phyloP scores from a whole-genome alignment of 1,140 invertebrate genomes.

The Trachymyrmex cornetzi region DNA sequence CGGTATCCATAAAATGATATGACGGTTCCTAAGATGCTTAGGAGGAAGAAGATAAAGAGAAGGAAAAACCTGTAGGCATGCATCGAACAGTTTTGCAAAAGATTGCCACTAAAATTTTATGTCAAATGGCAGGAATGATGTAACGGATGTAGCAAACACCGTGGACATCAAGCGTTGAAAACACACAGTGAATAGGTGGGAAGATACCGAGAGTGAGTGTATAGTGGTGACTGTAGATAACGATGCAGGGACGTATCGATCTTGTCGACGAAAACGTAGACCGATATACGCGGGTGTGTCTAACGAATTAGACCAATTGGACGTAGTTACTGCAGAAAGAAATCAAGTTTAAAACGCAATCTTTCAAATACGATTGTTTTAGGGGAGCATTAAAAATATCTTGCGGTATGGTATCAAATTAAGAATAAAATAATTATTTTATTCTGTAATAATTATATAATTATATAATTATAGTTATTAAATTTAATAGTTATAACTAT shows the following conservation, averaged over 20 bases:
- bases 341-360: background rate
- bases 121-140: background rate
- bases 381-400: background rate
- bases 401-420: background rate
- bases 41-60: background rate
- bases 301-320: conserved; percentile 64
- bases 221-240: conserved; percentile 43
- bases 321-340: background rate
- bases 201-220: conserved; percentile 32
- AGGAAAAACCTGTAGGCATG: background rate
- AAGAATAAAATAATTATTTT: background rate
- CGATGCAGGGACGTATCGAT: conserved; percentile 70
- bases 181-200: conserved; percentile 31
- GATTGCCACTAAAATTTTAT: background rate
- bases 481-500: background rate
- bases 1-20: conserved; percentile 58
- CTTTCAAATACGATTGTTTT: background rate
- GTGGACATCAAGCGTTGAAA: background rate
- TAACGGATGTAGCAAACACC: conserved; percentile 8
- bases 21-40: background rate
- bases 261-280: conserved; percentile 56
- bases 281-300: conserved; percentile 71
- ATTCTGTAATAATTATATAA: background rate
- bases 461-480: background rate
- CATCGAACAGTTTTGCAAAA: background rate